Evolutionary conservation across 2,797 vertebrate genomes (phyloP).

Genomic region (Esox masquinongy): DNA sequence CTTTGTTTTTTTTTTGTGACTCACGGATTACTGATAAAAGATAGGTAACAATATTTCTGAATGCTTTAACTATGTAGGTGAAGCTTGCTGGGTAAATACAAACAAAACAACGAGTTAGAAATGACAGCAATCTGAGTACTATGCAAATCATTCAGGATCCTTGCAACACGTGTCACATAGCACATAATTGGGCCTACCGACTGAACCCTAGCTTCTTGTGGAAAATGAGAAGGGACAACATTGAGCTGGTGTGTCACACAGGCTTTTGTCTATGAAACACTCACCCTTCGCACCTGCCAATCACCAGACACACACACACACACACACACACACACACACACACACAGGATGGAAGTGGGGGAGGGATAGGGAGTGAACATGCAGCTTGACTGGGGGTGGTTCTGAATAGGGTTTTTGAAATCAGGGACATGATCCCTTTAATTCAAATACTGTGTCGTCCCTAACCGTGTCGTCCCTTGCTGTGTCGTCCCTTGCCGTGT

Average conservation of each 20-base stretch:
- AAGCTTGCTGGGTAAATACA: neutral
- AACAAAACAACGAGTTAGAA: conserved; percentile 8
- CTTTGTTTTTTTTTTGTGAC: neutral
- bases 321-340: neutral
- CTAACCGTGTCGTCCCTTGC: neutral
- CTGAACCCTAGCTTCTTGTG: conserved; percentile 62
- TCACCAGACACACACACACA: conserved; percentile 14
- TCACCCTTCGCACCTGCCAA: conserved; percentile 19
- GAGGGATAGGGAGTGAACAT: conserved; percentile 20
- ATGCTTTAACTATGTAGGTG: neutral
- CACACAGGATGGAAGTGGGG: conserved; percentile 23
- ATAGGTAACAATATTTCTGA: neutral
- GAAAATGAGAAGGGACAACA: conserved; percentile 14
- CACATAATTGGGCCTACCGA: conserved; percentile 60
- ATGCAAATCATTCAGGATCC: conserved; percentile 34
- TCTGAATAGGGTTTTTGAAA: conserved; percentile 33
- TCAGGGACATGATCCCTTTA: conserved; percentile 54
- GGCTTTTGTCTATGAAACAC: conserved; percentile 19
- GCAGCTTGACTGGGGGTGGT: conserved; percentile 5
- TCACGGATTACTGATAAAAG: neutral
- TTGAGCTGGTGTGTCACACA: neutral
- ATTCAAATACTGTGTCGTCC: conserved; percentile 61
- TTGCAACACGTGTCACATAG: conserved; percentile 60
- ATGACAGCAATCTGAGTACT: neutral
- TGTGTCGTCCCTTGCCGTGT: too few species aligned